Base-by-base conservation (phyloP, 2,888 invertebrate species). In the Chymomyza caudatula region DNA sequence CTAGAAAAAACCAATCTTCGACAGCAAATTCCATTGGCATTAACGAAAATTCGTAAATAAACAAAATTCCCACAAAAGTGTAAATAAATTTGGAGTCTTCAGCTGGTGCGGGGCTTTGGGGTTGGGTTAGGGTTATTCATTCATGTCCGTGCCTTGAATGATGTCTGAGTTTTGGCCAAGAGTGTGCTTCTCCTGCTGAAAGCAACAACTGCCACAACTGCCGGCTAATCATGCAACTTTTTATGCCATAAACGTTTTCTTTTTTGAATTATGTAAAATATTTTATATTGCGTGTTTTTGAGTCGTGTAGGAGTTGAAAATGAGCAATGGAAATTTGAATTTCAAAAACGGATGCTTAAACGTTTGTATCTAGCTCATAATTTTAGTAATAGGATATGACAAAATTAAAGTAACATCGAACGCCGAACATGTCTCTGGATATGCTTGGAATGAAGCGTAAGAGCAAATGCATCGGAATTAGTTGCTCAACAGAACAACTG, bases 31-130 rank as follows among this genome's bases (percentile, higher is more conserved):
- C 69, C 49, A 25, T 42, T 55, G 51, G 63, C 62, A 65, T 69
- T 69, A 71, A 71, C 78, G 81, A 78, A 82, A 80, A 78, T 74
- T 76, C 80, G 69, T 78, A 78, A 77, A 78, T 74, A 81, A 87
- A 87, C 81, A 87, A 71, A 82, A 84, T 78, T 84, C 79, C 74
- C 77, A 65, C 71, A 76, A 73, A 75, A 74, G 83, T 71, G 85
- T 77, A 82, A 82, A 82, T 85, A 82, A 65, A 80, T 71, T 71
- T 59, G 70, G 68, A 56, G 65, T 67, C 72, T 66, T 57, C 60
- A 68, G 67, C 65, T 55, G 19, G n/a, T 44, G n/a, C n/a, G n/a
- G n/a, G n/a, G n/a, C n/a, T 44, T 43, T 2, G 19, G n/a, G 22
- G 8, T n/a, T 60, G 55, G 29, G 47, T 47, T 47, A 47, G 60